Percentiles rank a stretch among this genome's conserved stretches.
These are phyloP conservation scores for Musca vetustissima DNA, from an alignment of 1,140 invertebrate genomes.

Conservation along the genomic window DNA sequence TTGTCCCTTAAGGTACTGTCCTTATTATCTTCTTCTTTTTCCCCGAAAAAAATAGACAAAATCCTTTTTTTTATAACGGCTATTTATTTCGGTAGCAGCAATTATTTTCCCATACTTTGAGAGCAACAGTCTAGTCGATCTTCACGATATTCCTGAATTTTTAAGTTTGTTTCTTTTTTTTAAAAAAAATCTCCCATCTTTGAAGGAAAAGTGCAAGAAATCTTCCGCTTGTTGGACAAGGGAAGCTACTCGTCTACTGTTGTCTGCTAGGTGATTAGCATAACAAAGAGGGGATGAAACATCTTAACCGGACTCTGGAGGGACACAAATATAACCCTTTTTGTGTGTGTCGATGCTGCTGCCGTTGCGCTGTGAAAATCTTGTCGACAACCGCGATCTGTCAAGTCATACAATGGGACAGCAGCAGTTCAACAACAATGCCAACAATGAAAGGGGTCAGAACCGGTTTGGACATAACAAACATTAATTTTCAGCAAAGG, in stretches of 20 bases:
- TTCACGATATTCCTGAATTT: too few relatives aligned
- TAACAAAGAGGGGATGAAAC: slow-evolving; percentile 4
- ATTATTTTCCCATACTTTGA: slow-evolving; percentile 4
- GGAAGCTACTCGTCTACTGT: neutral
- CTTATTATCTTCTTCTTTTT: too few relatives aligned
- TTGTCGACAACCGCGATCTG: slow-evolving; percentile 13
- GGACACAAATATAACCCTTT: slow-evolving; percentile 1
- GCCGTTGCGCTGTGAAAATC: neutral
- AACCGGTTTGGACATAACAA: slow-evolving; percentile 14
- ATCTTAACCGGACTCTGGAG: slow-evolving; percentile 8
- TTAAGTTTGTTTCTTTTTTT: too few relatives aligned
- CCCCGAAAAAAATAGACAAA: neutral
- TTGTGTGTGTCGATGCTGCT: neutral
- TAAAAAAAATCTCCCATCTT: too few relatives aligned
- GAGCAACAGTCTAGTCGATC: too few relatives aligned
- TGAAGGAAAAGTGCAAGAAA: too few relatives aligned
- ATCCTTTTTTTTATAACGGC: slow-evolving; percentile 1
- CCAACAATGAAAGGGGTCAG: neutral
- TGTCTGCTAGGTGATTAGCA: neutral
- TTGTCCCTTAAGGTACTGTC: too few relatives aligned
- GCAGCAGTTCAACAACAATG: neutral
- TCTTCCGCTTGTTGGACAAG: neutral
- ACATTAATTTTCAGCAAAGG: slow-evolving; percentile 10
- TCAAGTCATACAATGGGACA: neutral
- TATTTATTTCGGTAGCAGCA: neutral